Conservation (phyloP, 2,797 vertebrate species). For the Dendrocincla tyrannina region DNA sequence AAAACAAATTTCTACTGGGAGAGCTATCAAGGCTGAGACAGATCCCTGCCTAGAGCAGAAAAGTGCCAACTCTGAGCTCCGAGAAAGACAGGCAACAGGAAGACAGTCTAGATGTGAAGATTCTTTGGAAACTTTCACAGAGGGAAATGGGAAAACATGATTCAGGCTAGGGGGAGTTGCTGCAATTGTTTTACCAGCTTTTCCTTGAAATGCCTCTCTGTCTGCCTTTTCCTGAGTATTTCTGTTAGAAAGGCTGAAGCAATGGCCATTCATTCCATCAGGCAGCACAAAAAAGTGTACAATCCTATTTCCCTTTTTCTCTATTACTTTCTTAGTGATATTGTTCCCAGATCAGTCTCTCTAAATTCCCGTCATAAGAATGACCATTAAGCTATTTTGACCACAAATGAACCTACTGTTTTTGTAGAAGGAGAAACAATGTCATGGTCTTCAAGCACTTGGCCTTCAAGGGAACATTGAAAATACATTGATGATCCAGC, state of each 20-base stretch:
- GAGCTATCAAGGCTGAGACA: neutral
- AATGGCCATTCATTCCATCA: rapidly evolving
- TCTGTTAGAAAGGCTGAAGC: neutral
- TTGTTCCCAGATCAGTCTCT: neutral
- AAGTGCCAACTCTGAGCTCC: neutral
- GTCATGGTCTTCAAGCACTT: neutral
- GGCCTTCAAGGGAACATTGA: neutral
- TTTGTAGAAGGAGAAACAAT: neutral
- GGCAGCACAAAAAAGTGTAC: neutral
- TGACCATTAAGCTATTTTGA: neutral
- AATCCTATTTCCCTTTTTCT: neutral
- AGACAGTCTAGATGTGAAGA: neutral
- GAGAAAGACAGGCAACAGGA: neutral
- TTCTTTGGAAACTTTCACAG: neutral
- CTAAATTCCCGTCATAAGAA: neutral
- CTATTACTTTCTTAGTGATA: neutral
- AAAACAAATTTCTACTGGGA: neutral
- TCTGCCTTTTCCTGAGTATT: neutral
- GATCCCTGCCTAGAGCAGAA: neutral
- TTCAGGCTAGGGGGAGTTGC: neutral
- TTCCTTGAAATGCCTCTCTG: neutral
- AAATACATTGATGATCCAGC: neutral
- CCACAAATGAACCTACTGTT: neutral
- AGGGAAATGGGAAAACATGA: neutral
- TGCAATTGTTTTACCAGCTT: neutral